Base-by-base conservation (phyloP, 2,797 vertebrate species). In the Muscicapa comitata region DNA sequence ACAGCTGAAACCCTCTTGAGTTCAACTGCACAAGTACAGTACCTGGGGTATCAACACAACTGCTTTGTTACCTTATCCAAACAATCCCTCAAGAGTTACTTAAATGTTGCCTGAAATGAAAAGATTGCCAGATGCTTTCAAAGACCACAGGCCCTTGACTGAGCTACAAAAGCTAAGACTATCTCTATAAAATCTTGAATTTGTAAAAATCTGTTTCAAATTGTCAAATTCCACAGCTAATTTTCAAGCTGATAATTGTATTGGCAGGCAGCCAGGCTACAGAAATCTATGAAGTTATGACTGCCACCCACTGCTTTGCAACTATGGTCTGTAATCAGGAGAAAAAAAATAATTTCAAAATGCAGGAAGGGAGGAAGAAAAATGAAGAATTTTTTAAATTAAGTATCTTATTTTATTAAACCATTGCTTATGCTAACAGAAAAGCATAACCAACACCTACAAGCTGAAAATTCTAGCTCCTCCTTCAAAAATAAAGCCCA, bases 181-280 rank as follows among this genome's bases (percentile, higher is more conserved):
- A 88, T 26, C 33, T 58, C 54, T 42, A 58, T 45, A 75, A 88
- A 93, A 59, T 37, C 40, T 35, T 66, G 28, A 75, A 79, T 84
- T 57, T 76, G 11, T 70, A 74, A 90, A 93, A 84, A 33, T 7
- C 26, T 86, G 24, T 40, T 93, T 53, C 28, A 79, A 85, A 82
- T 35, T 70, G 63, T 67, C 74, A 70, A 85, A 93, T 57, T 92
- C 62, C 42, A 66, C 33, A 62, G 48, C 2, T 93, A 55, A 93
- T 89, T 95, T 93, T 85, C 29, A 89, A 90, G 62, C 23, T 87
- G 29, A 71, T 79, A 95, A 76, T 93, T 92, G 37, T 63, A 79
- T 28, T 68, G 48, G 90, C 86, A 89, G 92, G 86, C 3, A 1
- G 37, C 11, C 40, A 63, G 58, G 48, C 80, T 73, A 87, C 37